Evolutionary conservation across 2,113 vertebrate genomes (phyloP), one percentile per base, ranked within the genome.

Genomic region (Protobothrops flavoviridis): DNA sequence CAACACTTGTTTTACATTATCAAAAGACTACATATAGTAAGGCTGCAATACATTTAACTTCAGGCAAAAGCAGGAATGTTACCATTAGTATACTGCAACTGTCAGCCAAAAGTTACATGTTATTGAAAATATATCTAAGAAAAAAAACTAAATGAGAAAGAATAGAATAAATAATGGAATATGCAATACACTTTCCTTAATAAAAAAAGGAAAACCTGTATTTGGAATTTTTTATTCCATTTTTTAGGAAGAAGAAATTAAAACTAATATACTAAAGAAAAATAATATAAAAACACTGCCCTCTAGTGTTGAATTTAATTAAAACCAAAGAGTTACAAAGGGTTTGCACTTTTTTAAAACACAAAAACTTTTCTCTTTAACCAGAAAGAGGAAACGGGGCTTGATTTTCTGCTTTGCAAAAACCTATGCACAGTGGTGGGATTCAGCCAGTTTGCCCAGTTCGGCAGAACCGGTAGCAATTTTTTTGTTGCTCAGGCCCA

Each of bases 321-420:
- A 20, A 88, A 94, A 92, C 20, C 69, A 26, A 7, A 89, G 93
- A 33, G 7, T 17, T 91, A 55, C 88, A 57, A 85, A n/a, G 43
- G 88, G 43, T 2, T 52, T 61, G 4, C 64, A 86, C 53, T 20
- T 69, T 90, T 92, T 43, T 33, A 3, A 24, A 91, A 90, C 39
- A 26, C 12, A 53, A 50, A 59, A n/a, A 45, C 50, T 11, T 90
- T 94, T 43, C 94, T 96, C 96, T 96, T 95, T 97, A 98, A 98
- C 98, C 97, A 98, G 98, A 98, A 99, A 97, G 98, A 98, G 98
- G 97, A 99, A 98, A 95, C 98, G 98, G 96, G 98, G 97, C 97
- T 98, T 98, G 98, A 97, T 98, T 97, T 98, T 99, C 98, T 98
- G 97, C 98, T 98, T 98, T 97, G 98, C 98, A 95, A 98, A 98